Base-by-base conservation (phyloP, 2,797 vertebrate genomes). In the Protosalanx chinensis region DNA sequence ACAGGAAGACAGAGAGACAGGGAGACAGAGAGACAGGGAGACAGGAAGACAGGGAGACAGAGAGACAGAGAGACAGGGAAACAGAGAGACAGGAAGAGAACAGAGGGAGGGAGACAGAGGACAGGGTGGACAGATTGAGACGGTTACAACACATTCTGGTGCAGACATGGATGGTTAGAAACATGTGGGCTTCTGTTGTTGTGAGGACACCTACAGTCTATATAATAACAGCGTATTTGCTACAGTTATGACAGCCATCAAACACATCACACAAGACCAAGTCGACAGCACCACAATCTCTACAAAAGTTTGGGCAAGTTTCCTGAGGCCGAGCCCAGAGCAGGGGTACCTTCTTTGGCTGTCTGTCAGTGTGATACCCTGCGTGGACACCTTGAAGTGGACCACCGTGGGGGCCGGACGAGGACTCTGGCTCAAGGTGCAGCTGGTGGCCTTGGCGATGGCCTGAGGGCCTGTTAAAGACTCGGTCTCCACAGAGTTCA, bases 351-450 rank as follows among this genome's bases (percentile, higher is more conserved):
- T 94, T 84, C 95, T 92, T 82, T 96, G 94, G 87, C 92, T 96
- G 91, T 98, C 96, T 0, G 96, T 98, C 37, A 95, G 89, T 0
- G 95, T 98, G 80, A 98, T 95, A 71, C 96, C 96, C 84, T 95
- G 93, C 72, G 92, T 85, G 0, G 96, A 96, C 84, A 97, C 96
- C 89, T 98, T 97, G 87, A 98, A 97, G 88, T 97, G 96, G 78
- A 96, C 94, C 65, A 93, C 63, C 0, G 93, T 94, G 64, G 94
- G 92, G 0, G 84, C 82, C 0, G 95, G 91, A 63, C 86, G 90
- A 4, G 94, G 92, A 51, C 81, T 93, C 81, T 93, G 88, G 74
- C 89, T 87, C 87, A 95, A 81, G 58, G 94, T 95, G 63, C 90
- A 92, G 51, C 93, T 93, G 66, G 94, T 92, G 66, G 96, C 94